phyloP scores from a whole-genome alignment of 2,888 invertebrate genomes.

The Caenorhabditis sulstoni region DNA sequence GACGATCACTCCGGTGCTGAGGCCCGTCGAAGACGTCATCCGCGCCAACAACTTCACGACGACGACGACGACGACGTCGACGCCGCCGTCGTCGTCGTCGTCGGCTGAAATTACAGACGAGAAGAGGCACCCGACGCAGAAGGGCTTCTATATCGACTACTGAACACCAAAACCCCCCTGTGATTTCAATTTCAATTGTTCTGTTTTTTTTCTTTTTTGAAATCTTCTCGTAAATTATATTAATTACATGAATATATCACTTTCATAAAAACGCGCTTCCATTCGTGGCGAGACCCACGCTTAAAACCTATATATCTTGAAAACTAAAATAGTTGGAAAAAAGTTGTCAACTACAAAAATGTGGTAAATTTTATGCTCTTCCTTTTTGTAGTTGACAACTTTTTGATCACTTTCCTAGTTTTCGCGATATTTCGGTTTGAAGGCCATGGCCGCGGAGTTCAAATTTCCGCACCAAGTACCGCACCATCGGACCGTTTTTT shows the following conservation, averaged over 20 bases:
- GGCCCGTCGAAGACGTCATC: conserved; percentile 12
- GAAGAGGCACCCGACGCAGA: conserved; percentile 24
- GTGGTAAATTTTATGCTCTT: background rate
- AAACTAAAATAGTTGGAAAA: background rate
- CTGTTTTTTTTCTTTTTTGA: too few species aligned
- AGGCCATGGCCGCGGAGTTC: too few species aligned
- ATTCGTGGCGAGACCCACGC: too few species aligned
- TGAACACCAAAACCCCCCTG: too few species aligned
- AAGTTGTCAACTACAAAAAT: conserved; percentile 1
- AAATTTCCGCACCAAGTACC: too few species aligned
- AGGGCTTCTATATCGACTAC: conserved; percentile 51
- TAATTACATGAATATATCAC: too few species aligned
- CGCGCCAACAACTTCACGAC: conserved; percentile 1
- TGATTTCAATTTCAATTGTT: too few species aligned
- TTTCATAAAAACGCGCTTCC: too few species aligned
- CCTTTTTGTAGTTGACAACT: conserved; percentile 8
- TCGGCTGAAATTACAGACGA: conserved; percentile 31
- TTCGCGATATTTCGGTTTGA: background rate
- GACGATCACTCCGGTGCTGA: conserved; percentile 16
- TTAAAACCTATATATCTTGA: too few species aligned
- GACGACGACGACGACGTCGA: background rate
- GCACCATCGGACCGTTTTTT: too few species aligned
- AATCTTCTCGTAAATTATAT: too few species aligned
- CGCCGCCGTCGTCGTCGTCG: background rate
- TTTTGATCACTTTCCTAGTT: conserved; percentile 5